Evolutionary conservation across 2,888 invertebrate genomes (phyloP).

Genomic region (Agapetus fuscipes): DNA sequence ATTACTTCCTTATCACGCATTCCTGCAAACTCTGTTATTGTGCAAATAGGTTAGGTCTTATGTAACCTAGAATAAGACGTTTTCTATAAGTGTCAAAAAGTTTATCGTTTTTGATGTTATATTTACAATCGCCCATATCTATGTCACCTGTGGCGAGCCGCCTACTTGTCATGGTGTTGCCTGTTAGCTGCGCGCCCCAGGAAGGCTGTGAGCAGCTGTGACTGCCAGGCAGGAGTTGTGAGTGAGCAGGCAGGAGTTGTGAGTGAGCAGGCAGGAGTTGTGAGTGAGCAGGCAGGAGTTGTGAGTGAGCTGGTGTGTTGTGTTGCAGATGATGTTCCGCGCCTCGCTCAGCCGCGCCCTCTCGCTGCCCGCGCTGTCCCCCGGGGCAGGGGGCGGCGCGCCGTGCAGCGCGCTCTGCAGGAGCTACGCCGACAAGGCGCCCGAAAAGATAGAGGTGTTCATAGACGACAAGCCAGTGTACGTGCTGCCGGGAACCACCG

Average conservation of each 20-base stretch:
- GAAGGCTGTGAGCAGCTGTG: too few species aligned
- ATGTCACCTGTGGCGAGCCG: too few species aligned
- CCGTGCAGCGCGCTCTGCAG: constrained; percentile 35
- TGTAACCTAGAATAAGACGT: constrained; percentile 14
- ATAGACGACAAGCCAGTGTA: constrained; percentile 92
- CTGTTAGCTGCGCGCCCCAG: too few species aligned
- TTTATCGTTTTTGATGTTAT: neutral
- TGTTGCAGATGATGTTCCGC: constrained; percentile 54
- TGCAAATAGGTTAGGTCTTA: constrained; percentile 18
- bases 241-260: too few species aligned
- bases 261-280: neutral
- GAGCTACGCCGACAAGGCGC: constrained; percentile 40
- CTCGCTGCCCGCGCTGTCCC: constrained; percentile 33
- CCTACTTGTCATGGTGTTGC: too few species aligned
- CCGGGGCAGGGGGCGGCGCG: constrained; percentile 34
- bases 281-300: neutral
- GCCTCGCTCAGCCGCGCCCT: constrained; percentile 63
- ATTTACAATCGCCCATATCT: too few species aligned
- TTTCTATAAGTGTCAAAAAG: neutral
- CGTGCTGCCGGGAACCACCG: constrained; percentile 94
- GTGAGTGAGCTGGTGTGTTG: neutral
- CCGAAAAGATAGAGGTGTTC: constrained; percentile 87
- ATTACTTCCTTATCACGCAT: too few species aligned
- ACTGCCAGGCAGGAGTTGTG: neutral
- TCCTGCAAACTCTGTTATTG: too few species aligned